These are phyloP conservation scores for Semaprochilodus insignis DNA, from an alignment of 2,797 vertebrate genomes.

Conservation along the genomic window DNA sequence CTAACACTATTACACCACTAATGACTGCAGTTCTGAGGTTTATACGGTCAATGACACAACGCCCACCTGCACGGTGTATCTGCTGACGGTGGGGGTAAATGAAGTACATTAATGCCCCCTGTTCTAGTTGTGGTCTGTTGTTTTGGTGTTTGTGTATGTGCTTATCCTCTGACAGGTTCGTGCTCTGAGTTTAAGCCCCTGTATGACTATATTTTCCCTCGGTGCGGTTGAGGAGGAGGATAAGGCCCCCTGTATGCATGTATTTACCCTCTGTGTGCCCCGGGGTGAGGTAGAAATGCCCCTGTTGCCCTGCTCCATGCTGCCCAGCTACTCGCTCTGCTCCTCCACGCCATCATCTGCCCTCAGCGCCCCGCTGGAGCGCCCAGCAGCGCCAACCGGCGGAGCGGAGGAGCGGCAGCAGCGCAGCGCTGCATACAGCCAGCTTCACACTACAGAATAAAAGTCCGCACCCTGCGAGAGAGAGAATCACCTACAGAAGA, in stretches of 20 bases:
- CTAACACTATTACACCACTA: no score
- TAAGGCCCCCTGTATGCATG: not conserved
- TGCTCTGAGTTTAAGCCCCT: no score
- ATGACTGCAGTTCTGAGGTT: no score
- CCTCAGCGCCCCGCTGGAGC: not conserved
- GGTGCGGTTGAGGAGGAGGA: not conserved
- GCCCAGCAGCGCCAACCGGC: not conserved
- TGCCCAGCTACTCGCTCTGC: slow-evolving; percentile 64
- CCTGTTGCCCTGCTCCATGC: not conserved
- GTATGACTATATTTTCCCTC: not conserved
- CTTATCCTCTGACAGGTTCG: not conserved
- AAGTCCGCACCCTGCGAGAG: not conserved
- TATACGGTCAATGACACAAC: no score
- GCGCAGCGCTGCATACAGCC: not conserved
- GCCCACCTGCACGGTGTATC: no score
- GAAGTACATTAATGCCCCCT: no score
- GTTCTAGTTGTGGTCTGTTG: not conserved
- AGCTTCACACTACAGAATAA: not conserved
- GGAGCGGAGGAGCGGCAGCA: not conserved
- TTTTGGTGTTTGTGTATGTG: not conserved
- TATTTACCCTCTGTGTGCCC: not conserved
- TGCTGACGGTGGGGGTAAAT: no score
- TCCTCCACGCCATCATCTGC: slow-evolving; percentile 77
- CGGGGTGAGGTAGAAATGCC: not conserved
- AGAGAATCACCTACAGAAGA: not conserved